Percentiles rank a stretch among this genome's conserved stretches.
phyloP scores from a whole-genome alignment of 2,797 vertebrate genomes.

The Schizopygopsis malacanthus region DNA sequence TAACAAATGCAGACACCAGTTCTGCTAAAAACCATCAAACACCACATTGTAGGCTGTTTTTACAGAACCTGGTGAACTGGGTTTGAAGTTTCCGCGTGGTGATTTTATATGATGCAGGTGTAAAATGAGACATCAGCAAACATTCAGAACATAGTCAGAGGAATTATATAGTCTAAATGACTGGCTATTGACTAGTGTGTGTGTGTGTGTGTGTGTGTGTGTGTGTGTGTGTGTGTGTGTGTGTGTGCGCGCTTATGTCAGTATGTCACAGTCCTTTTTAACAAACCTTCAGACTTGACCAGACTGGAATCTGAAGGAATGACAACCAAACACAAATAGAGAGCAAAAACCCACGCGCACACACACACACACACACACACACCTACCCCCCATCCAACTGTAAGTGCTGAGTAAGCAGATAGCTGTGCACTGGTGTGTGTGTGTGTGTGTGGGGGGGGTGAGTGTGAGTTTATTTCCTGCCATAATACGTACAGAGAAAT shows the following conservation, averaged over 20 bases:
- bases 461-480: too few species aligned
- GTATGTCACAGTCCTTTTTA: neutral
- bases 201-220: neutral
- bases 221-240: neutral
- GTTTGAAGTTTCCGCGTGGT: neutral
- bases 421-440: neutral
- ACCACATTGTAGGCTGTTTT: neutral
- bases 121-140: slow-evolving; percentile 15
- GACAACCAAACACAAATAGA: neutral
- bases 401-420: slow-evolving; percentile 24
- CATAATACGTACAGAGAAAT: neutral
- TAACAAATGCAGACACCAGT: slow-evolving; percentile 17
- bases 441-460: too few species aligned
- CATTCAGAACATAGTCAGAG: neutral
- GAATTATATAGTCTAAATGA: neutral
- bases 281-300: neutral
- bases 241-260: neutral
- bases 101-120: slow-evolving; percentile 2
- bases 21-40: neutral
- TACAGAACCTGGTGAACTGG: slow-evolving; percentile 1
- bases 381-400: neutral
- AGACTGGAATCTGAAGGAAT: neutral
- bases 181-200: neutral
- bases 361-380: neutral
- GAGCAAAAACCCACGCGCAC: neutral